Base-by-base conservation (phyloP, 2,113 vertebrate genomes). In the Elaphurus davidianus region DNA sequence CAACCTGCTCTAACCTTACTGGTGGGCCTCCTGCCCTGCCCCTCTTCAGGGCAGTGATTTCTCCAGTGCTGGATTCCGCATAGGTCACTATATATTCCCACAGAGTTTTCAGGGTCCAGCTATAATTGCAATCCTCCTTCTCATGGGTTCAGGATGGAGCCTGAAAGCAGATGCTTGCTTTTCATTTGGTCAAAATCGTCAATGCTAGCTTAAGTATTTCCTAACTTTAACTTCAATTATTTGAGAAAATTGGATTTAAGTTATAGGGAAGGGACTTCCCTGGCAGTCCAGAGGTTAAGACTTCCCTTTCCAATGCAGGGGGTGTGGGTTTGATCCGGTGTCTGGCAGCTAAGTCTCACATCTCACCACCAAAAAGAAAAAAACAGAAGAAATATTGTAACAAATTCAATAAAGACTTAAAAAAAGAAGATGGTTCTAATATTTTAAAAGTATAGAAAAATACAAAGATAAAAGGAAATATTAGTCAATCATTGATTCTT, bases 91-190 rank as follows among this genome's bases (percentile, higher is more conserved):
- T 12, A n/a, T 15, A 55, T 55, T 47, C 55, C 33, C n/a, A 67
- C 16, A 40, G 23, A 45, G 13, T 33, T 62, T 40, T 95, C 30
- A 54, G 25, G 47, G 45, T 62, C 60, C 30, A 36, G 1, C 19
- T 19, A 1, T 47, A 54, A 1, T 62, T 55, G 1, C 0, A 40
- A 9, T 14, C 25, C 0, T 8, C 4, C 14, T 25, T n/a, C 17
- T 43, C 28, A 1, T 82, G 6, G 14, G 5, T 87, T 94, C 50
- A 74, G 28, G 1, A 30, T 14, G 2, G 52, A 59, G 43, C 4
- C 9, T 87, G 21, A 30, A n/a, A 84, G 36, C 17, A 5, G 19
- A 92, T 15, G 6, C 17, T 11, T 52, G 27, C 43, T 86, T 55
- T 23, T 27, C 15, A 57, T 43, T 47, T 83, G 16, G 6, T 55